Evolutionary conservation across 2,888 invertebrate genomes (phyloP).

Genomic region (Chrysolina americana): DNA sequence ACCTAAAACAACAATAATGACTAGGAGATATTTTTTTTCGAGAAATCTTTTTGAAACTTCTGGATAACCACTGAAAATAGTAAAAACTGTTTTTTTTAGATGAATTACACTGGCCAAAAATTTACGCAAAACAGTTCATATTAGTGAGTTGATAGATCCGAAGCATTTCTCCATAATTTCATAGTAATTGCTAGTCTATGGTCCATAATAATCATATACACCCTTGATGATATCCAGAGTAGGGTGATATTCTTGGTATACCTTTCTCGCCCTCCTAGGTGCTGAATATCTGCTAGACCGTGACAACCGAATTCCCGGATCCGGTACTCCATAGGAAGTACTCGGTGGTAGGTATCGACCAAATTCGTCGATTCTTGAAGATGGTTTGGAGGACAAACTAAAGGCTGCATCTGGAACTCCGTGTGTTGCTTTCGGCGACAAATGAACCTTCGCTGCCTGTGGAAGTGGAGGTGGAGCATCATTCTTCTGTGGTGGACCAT

Average conservation of each 20-base stretch:
- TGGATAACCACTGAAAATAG: too few relatives aligned
- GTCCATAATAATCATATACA: neutral
- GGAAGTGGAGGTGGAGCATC: neutral
- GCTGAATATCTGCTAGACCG: conserved; percentile 1
- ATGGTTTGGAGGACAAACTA: neutral
- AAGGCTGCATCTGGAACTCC: neutral
- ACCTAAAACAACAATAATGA: too few relatives aligned
- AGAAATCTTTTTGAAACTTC: too few relatives aligned
- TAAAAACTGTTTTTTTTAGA: too few relatives aligned
- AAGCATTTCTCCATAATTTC: too few relatives aligned
- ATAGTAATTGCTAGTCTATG: neutral
- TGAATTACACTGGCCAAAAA: too few relatives aligned
- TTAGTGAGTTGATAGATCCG: too few relatives aligned
- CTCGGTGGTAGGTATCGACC: conserved; percentile 12
- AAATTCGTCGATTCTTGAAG: neutral
- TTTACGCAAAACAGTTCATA: too few relatives aligned
- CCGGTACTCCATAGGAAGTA: conserved; percentile 25
- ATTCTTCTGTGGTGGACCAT: neutral
- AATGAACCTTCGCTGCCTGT: neutral
- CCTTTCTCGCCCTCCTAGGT: neutral
- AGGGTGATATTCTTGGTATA: neutral
- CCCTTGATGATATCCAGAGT: conserved; percentile 12
- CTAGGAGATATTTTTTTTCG: too few relatives aligned
- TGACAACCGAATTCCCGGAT: neutral
- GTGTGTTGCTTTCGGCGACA: neutral